Evolutionary conservation across 1,140 invertebrate species (phyloP), one percentile per base, ranked within the genome.

Genomic region (Luehdorfia chinensis): DNA sequence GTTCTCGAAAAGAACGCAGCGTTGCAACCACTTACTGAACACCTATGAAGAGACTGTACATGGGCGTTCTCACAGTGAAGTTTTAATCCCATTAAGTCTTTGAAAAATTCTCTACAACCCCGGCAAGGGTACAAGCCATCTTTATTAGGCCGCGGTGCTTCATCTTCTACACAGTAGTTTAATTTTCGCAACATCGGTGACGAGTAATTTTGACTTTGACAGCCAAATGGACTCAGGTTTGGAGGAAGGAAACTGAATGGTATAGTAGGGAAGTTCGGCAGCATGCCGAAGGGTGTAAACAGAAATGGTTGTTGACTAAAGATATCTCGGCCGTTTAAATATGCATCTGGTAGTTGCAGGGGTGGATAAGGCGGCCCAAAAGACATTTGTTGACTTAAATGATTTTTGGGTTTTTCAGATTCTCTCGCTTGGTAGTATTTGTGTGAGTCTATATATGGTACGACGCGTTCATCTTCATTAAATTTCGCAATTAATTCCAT

Each of bases 401-500:
- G 67, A 55, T 18, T 74, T 59, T 73, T 85, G 5, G 66, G 15
- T 47, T 83, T 85, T 4, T 78, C 73, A 12, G 61, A 63, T 18
- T 85, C 75, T 47, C 76, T 80, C 19, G 69, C 73, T 45, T 74
- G 57, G 33, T 87, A 85, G 43, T 77, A 80, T 37, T 74, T 79
- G 9, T 86, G 75, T 0, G 77, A 77, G 44, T 88, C 87, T 25
- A 87, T 76, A 39, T 90, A 87, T 0, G 89, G 87, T 6, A 90
- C 67, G 4, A 87, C 83, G 21, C 87, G 85, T 21, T 92, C 90
- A 48, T 94, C 92, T 3, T 93, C 91, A 66, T 94, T 94, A 2
- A 93, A 85, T 54, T 93, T 88, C 0, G 92, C 89, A 14, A 95
- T 84, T 32, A 95, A 90, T 55, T 95, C 94, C 50, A 91, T 91